Percentiles rank a stretch among this genome's conserved stretches.
Evolutionary conservation across 2,113 vertebrate species (phyloP).

Genomic region (Petromus typicus): DNA sequence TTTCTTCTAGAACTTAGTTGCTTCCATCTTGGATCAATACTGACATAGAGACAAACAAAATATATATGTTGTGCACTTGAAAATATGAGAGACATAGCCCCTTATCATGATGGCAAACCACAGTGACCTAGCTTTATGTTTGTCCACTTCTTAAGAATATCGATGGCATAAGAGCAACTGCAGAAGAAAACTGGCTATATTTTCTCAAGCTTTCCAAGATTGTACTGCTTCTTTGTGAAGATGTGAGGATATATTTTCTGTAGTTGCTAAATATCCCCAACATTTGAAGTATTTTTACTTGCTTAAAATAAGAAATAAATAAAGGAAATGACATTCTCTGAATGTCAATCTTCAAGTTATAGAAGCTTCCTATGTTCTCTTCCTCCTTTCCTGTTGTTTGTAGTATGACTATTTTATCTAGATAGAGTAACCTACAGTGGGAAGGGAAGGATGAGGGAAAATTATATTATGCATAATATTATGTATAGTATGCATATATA

Average conservation of each 20-base stretch:
- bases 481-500: neutral
- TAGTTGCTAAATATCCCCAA: conserved; percentile 27
- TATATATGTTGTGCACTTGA: neutral
- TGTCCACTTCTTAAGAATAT: conserved; percentile 22
- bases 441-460: neutral
- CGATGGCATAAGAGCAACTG: neutral
- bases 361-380: neutral
- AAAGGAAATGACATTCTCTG: neutral
- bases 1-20: neutral
- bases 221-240: neutral
- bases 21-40: neutral
- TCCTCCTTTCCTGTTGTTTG: neutral
- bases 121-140: conserved; percentile 11
- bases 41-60: neutral
- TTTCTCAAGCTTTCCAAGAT: conserved; percentile 30
- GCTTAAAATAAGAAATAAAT: neutral
- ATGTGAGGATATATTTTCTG: conserved; percentile 27
- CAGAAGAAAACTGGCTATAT: neutral
- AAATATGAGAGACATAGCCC: neutral
- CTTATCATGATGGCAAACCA: conserved; percentile 28
- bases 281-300: neutral
- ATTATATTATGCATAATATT: too few species aligned
- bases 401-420: neutral
- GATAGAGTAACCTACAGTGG: neutral
- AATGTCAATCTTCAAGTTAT: conserved; percentile 22